Evolutionary conservation across 64 coral and sea anemone genomes (phyloP), one percentile per base, ranked within the genome.

Genomic region (Cladopsammia gracilis): DNA sequence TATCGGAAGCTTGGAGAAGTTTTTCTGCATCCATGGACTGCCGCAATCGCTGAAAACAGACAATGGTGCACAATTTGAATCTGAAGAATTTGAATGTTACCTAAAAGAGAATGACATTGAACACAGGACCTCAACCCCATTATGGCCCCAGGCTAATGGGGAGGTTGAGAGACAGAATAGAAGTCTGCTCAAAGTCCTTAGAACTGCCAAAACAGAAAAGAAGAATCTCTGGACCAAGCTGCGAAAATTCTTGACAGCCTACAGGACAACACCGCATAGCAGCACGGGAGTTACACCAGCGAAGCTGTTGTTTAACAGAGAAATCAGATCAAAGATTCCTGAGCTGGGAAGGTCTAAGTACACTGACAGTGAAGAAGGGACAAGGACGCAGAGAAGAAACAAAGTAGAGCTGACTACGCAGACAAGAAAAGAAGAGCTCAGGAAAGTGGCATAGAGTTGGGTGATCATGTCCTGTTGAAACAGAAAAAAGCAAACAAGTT

Each of bases 11-110:
- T 13, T 84, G 68, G 66, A 83, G 79, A 90, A 90, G 15, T 64
- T 77, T 69, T 90, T 87, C 71, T 95, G 93, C 56, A 86, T 71
- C n/a, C 93, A 95, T 90, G 88, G 93, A 2, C 73, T 90, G 6
- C 88, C 71, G 18, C 15, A 67, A 9, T 85, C 79, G 11, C 24
- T 95, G 25, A 90, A 90, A 90, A 91, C 81, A 51, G 87, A 85
- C 87, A 88, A 93, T 8, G 62, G 91, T 3, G 44, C 72, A 42
- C 83, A 93, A 53, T 79, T 88, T 48, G 64, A 67, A 22, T 90
- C 79, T 0, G 80, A 95, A 34, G n/a, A 95, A 90, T 94, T 94
- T 62, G 76, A 76, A 10, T 9, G 53, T 45, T 86, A 58, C 24
- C 79, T 86, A n/a, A 52, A 90, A 75, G 72, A 14, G 71, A 95